Conservation (phyloP, 2,888 invertebrate genomes). For the Gibbula magus region DNA sequence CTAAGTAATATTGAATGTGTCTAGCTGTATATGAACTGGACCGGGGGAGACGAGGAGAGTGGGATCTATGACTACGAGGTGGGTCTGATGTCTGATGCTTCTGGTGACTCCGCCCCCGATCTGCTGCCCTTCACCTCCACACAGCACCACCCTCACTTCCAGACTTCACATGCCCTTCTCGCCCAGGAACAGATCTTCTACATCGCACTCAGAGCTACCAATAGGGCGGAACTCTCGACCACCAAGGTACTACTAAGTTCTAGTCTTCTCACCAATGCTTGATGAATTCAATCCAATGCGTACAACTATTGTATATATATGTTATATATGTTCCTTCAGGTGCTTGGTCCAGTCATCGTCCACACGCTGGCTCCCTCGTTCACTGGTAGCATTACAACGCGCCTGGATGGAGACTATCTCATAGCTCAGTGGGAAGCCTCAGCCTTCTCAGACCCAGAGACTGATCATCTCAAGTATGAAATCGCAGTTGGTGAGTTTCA, state of each 20-base stretch:
- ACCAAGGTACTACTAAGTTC: slow-evolving; percentile 33
- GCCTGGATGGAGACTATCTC: slow-evolving; percentile 29
- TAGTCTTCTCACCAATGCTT: too few species aligned
- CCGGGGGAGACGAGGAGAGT: slow-evolving; percentile 39
- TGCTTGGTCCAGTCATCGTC: slow-evolving; percentile 42
- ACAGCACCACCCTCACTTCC: slow-evolving; percentile 46
- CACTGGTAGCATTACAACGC: slow-evolving; percentile 27
- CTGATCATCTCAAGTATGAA: slow-evolving; percentile 34
- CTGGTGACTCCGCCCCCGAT: slow-evolving; percentile 42
- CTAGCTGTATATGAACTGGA: slow-evolving; percentile 53
- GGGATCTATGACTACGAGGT: slow-evolving; percentile 53
- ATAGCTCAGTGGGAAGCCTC: slow-evolving; percentile 43
- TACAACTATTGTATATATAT: background rate
- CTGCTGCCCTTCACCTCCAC: slow-evolving; percentile 45
- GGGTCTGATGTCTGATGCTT: slow-evolving; percentile 41
- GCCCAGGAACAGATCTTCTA: slow-evolving; percentile 52
- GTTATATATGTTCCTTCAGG: slow-evolving; percentile 22
- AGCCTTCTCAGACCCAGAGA: slow-evolving; percentile 47
- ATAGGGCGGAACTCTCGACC: slow-evolving; percentile 44
- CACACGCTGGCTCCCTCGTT: slow-evolving; percentile 36
- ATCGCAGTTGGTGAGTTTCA: slow-evolving; percentile 45
- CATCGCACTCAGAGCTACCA: slow-evolving; percentile 52
- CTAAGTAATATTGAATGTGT: background rate
- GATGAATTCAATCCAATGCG: too few species aligned
- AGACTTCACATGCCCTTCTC: slow-evolving; percentile 48